A percentile compares a stretch with the other conserved stretches of the same genome.
Evolutionary conservation across 2,113 vertebrate species (phyloP).

Genomic region (Scortum barcoo): DNA sequence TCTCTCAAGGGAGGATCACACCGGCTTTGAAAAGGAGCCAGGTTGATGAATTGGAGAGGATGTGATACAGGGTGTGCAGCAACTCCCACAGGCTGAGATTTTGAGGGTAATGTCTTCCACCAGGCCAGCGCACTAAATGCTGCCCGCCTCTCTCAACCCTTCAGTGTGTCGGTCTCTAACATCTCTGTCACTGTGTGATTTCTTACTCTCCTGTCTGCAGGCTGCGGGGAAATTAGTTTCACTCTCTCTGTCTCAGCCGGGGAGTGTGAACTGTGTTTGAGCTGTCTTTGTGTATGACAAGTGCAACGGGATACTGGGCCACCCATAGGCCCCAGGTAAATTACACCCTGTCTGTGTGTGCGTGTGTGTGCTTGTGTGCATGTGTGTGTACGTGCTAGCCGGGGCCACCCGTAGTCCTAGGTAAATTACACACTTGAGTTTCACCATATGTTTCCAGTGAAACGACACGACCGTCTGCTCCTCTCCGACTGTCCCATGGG

Average conservation of each 20-base stretch:
- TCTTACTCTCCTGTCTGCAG: constrained; percentile 59
- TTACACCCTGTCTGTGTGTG: constrained; percentile 75
- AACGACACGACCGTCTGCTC: constrained; percentile 78
- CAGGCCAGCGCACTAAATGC: constrained; percentile 11
- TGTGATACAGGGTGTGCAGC: constrained; percentile 64
- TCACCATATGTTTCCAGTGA: constrained; percentile 79
- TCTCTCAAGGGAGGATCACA: constrained; percentile 41
- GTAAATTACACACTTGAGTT: constrained; percentile 82
- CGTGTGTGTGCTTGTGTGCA: constrained; percentile 8
- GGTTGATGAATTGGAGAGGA: constrained; percentile 77
- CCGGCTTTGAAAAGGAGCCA: constrained; percentile 72
- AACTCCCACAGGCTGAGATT: constrained; percentile 71
- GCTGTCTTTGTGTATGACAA: constrained; percentile 74
- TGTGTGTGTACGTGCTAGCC: constrained; percentile 21
- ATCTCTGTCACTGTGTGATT: constrained; percentile 65
- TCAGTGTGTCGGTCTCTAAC: constrained; percentile 33
- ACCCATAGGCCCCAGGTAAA: constrained; percentile 82
- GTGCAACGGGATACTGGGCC: constrained; percentile 76
- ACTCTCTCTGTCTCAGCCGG: constrained; percentile 55
- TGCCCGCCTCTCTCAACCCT: constrained; percentile 1
- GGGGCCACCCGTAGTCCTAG: constrained; percentile 78
- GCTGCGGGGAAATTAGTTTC: constrained; percentile 66
- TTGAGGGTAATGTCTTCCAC: constrained; percentile 44
- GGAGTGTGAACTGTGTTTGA: constrained; percentile 68
- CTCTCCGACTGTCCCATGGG: constrained; percentile 68